Conservation (phyloP, 2,113 vertebrate genomes). For the Corvus hawaiiensis region DNA sequence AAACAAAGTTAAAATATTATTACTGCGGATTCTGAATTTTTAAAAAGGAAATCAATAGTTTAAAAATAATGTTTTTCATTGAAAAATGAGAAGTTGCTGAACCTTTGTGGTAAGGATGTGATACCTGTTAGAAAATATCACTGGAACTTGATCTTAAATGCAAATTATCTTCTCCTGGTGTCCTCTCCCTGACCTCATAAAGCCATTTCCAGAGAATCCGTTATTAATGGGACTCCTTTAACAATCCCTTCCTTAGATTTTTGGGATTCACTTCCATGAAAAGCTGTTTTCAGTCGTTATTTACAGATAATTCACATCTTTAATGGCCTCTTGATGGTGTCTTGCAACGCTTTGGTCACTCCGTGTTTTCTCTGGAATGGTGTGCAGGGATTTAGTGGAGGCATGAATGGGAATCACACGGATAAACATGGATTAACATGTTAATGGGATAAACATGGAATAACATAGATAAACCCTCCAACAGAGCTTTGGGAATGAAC, state of each 20-base stretch:
- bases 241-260: background rate
- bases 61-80: background rate
- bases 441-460: background rate
- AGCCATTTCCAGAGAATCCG: background rate
- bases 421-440: background rate
- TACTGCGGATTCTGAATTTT: background rate
- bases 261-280: background rate
- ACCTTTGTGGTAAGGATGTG: background rate
- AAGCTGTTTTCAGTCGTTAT: background rate
- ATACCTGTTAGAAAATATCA: background rate
- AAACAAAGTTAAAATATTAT: background rate
- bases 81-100: background rate
- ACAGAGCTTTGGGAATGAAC: background rate
- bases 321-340: too few species aligned
- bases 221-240: too few species aligned
- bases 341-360: background rate
- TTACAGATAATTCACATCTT: accelerated
- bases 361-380: background rate
- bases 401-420: background rate
- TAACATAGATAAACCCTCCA: background rate
- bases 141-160: background rate
- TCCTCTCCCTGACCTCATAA: background rate
- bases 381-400: background rate
- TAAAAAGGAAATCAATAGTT: background rate
- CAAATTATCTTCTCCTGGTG: background rate